Evolutionary conservation across 2,888 invertebrate genomes (phyloP).

Genomic region (Aphidius colemani): DNA sequence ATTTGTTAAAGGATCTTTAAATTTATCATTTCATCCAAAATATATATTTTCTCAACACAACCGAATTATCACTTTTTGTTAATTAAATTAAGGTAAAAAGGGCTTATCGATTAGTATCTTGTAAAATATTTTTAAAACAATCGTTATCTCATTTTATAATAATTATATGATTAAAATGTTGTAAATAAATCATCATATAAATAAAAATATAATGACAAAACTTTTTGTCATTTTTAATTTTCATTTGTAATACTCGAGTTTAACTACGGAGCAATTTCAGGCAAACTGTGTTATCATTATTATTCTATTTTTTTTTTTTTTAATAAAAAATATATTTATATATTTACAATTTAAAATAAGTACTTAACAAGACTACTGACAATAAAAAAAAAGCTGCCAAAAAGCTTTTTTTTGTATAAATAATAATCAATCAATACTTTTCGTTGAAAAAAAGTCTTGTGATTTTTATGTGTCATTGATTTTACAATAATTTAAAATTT

Average conservation of each 20-base stretch:
- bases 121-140: too few relatives aligned
- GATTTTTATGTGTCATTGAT: too few relatives aligned
- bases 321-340: slow-evolving; percentile 8
- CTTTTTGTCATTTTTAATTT: neutral
- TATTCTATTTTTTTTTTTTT: neutral
- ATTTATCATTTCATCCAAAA: slow-evolving; percentile 24
- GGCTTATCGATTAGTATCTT: neutral
- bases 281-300: neutral
- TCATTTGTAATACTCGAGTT: slow-evolving; percentile 9
- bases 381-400: neutral
- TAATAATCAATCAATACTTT: too few relatives aligned
- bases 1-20: slow-evolving; percentile 4
- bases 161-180: slow-evolving; percentile 12
- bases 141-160: slow-evolving; percentile 1
- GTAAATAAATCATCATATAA: neutral
- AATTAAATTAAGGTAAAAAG: slow-evolving; percentile 22
- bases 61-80: slow-evolving; percentile 38
- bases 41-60: slow-evolving; percentile 32
- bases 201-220: too few relatives aligned
- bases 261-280: slow-evolving; percentile 1
- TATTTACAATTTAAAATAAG: neutral
- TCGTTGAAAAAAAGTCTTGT: neutral
- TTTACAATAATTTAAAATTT: too few relatives aligned
- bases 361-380: neutral
- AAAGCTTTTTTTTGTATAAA: too few relatives aligned